Evolutionary conservation across 2,888 invertebrate species (phyloP), one percentile per base, ranked within the genome.

Genomic region (Metopia argyrocephala): DNA sequence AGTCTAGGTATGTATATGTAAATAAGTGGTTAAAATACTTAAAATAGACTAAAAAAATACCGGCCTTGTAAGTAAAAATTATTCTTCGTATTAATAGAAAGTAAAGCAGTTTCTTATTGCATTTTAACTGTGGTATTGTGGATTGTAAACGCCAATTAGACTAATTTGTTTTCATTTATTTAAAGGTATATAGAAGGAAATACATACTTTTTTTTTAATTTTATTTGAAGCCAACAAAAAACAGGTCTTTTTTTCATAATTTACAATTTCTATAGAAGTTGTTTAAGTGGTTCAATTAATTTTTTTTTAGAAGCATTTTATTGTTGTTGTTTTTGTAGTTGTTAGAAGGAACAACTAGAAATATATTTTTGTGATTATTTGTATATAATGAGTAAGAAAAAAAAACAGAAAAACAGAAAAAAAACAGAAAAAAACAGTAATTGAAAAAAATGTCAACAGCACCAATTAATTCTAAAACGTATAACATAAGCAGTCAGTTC

Each of bases 391-490:
- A 15, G 23, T 12, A 6, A 27, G n/a, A 3, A 15, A 52, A 2
- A 23, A 52, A 1, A 5, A 54, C 12, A 54, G 21, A 6, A 48
- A 15, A 20, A 21, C 50, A 64, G 45, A 31, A 59, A 27, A 52
- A 9, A 73, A 70, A 38, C 38, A 56, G 70, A 52, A 71, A 31
- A 12, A 38, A 38, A 66, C 59, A 65, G 57, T 57, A 82, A 68
- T 64, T 12, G 38, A 82, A 83, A 83, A 88, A 88, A 88, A 88
- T 88, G 88, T 88, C 88, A 88, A 88, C 88, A 88, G 88, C 87
- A 85, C 88, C 89, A 88, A 88, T 88, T 88, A 88, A 88, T 88
- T 88, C 88, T 86, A 87, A 87, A 86, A 88, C 86, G 87, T 85
- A 86, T 85, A 88, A 85, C 87, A 52, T 18, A 68, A 68, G 68